Base-by-base conservation (phyloP, 2,888 invertebrate genomes). In the Fragum fragum region DNA sequence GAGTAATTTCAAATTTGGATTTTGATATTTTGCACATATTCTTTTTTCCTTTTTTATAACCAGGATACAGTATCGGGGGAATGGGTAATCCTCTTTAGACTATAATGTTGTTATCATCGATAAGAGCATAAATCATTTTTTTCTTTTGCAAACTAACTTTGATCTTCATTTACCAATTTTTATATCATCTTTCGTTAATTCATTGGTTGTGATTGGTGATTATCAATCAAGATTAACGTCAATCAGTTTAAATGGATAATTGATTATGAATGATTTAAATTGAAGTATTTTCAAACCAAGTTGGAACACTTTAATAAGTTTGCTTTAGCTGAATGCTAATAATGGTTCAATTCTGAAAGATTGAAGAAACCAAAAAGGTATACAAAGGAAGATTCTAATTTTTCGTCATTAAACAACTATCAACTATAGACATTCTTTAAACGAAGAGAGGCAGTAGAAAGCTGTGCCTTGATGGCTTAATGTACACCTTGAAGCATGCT, bases 371-470 rank as follows among this genome's bases (percentile, higher is more conserved):
- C 5, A 47, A 47, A 47, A 47, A 9, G 47, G 47, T 47, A 47
- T 47, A 47, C 14, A 47, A 9, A 47, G 47, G n/a, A 47, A 47
- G 47, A 14, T 14, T 14, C 14, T 47, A 47, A 47, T 47, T 47
- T 47, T 9, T 47, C 3, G 47, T 47, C 47, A 47, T 47, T 14
- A 14, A 9, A 9, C 47, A 9, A 47, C 47, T 47, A 47, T 47
- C 47, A 47, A 47, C 47, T 47, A 63, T 63, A 32, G 32, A 68
- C 42, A 26, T 68, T 14, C n/a, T 68, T 16, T 2, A 39, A 16
- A 68, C 68, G n/a, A 68, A 68, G 32, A 68, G 11, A 68, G 68
- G 68, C 36, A 42, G 68, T 23, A 28, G 32, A 26, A 68, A 68
- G 42, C 39, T 68, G 1, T 68, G 68, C 32, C 68, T 68, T 7